Base-by-base conservation (phyloP, 92 coral and sea anemone genomes). In the Meandrina meandrites region DNA sequence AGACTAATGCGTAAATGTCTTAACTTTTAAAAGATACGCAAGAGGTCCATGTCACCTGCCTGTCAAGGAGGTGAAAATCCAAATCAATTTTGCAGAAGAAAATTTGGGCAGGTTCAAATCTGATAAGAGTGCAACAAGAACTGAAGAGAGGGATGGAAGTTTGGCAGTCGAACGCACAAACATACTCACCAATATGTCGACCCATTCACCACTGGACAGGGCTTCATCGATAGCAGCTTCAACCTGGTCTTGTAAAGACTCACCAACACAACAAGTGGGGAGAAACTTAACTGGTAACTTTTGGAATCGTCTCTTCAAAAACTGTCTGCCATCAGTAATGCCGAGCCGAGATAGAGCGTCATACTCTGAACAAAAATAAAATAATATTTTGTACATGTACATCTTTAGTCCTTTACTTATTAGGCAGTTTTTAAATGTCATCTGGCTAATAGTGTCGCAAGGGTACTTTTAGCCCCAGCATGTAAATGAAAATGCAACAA, bases 221-320 rank as follows among this genome's bases (percentile, higher is more conserved):
- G 95, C 98, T 81, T 96, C 99, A 79, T 94, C 98, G 18, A 97
- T 83, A 31, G 98, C 91, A 16, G 98, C 98, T 40, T 93, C 97
- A 0, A 93, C 91, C 36, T 97, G 91, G 78, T 92, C 96, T 73
- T 90, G 93, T 21, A 97, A 90, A 28, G 86, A 82, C 81, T 94
- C 91, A 37, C 99, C 98, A 67, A 96, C 98, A 88, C 99, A 97
- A 51, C 99, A 97, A 1, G 97, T 93, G 16, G 98, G 98, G 32
- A 97, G 92, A 84, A 90, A 95, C 50, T 75, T 84, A 22, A 91
- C 88, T 62, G 86, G 88, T 40, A 89, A 77, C 80, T 83, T 81
- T 75, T 89, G 94, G 84, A 86, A 95, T 51, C 98, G 94, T 35
- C 96, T 96, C 86, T 93, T 97, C 34, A 97, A 89, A 88, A 92